These are phyloP conservation scores for Spheniscus mendiculus DNA, from an alignment of 2,113 vertebrate genomes.

Conservation along the genomic window DNA sequence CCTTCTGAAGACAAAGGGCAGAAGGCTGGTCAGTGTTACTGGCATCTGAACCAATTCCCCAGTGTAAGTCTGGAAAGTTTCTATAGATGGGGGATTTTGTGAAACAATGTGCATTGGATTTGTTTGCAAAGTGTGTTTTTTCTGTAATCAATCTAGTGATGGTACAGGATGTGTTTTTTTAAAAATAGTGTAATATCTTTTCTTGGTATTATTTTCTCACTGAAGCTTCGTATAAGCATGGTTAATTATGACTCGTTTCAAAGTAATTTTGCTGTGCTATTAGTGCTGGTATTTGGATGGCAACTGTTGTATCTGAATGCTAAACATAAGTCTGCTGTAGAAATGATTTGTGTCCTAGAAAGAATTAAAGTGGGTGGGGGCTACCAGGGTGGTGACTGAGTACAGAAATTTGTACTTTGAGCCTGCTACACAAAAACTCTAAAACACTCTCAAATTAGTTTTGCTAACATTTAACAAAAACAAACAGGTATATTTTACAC, in stretches of 20 bases:
- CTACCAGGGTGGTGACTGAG: not conserved
- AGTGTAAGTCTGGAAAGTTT: not conserved
- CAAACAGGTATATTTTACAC: slow-evolving; percentile 59
- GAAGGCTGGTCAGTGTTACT: not conserved
- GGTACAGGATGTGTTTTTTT: not conserved
- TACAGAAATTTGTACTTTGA: not conserved
- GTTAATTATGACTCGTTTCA: slow-evolving; percentile 12
- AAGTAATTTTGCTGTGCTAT: slow-evolving; percentile 22
- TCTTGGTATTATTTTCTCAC: not conserved
- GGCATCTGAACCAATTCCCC: slow-evolving; percentile 36
- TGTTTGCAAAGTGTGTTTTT: not conserved
- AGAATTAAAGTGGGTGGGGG: not conserved
- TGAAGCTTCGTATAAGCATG: slow-evolving; percentile 37
- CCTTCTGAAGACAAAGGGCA: slow-evolving; percentile 35
- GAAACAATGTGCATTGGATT: slow-evolving; percentile 22
- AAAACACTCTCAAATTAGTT: slow-evolving; percentile 12
- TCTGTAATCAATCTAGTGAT: not conserved
- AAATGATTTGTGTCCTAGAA: not conserved
- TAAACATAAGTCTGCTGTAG: not conserved
- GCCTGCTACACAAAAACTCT: slow-evolving; percentile 39
- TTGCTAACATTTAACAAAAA: not conserved
- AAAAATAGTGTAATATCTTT: not conserved
- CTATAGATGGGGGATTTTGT: not conserved
- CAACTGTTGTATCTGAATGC: not conserved
- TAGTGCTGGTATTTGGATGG: slow-evolving; percentile 44